A percentile compares a stretch with the other conserved stretches of the same genome.
phyloP scores from a whole-genome alignment of 2,113 vertebrate species.

The Onychostruthus taczanowskii region DNA sequence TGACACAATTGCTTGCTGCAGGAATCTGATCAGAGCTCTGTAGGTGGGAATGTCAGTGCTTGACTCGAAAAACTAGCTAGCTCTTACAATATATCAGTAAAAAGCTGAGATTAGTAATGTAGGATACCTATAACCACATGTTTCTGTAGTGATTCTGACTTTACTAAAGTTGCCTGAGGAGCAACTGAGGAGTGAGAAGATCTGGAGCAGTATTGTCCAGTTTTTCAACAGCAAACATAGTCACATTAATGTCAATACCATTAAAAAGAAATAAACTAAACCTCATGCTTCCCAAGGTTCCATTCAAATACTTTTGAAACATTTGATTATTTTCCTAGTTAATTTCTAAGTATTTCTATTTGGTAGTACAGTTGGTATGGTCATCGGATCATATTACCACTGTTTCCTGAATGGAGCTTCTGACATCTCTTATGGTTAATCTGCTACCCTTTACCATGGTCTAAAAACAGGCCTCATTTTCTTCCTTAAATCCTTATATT shows the following conservation, averaged over 20 bases:
- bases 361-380: not conserved
- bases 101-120: not conserved
- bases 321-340: not conserved
- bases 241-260: not conserved
- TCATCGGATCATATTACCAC: not conserved
- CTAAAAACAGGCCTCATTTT: not conserved
- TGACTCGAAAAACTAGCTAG: not conserved
- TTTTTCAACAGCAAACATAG: not conserved
- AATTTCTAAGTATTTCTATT: not conserved
- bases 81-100: not conserved
- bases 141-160: not conserved
- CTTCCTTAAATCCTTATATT: not conserved
- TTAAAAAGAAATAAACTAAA: not conserved
- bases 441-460: not conserved
- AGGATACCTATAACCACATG: not conserved
- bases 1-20: not conserved
- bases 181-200: not conserved
- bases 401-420: not conserved
- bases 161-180: not conserved
- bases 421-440: not conserved
- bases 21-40: not conserved
- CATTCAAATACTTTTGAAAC: not conserved
- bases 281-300: not conserved
- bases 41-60: rapidly evolving
- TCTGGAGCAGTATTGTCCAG: not conserved